Evolutionary conservation across 2,113 vertebrate genomes (phyloP).

Genomic region (Neogobius melanostomus): DNA sequence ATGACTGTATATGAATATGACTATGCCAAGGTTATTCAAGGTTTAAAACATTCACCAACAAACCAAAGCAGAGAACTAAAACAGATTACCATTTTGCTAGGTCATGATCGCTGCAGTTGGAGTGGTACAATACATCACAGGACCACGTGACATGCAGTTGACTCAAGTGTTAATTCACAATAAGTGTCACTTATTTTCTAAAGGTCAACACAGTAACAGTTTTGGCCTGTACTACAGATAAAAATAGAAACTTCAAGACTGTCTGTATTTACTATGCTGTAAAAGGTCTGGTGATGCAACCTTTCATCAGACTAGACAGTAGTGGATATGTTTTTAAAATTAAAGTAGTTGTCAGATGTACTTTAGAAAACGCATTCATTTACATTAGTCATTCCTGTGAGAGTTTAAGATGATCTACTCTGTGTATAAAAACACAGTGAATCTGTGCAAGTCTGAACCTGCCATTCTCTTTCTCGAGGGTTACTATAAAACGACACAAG

Average conservation of each 20-base stretch:
- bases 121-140: not conserved
- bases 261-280: conserved; percentile 19
- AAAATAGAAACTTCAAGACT: conserved; percentile 45
- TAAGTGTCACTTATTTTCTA: conserved; percentile 57
- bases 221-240: conserved; percentile 6
- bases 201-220: conserved; percentile 20
- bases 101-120: not conserved
- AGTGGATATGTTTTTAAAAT: too few relatives aligned
- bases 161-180: conserved; percentile 36
- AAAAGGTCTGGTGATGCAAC: conserved; percentile 11
- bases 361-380: not conserved
- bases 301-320: too few relatives aligned
- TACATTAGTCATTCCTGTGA: conserved; percentile 10
- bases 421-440: conserved; percentile 84
- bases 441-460: conserved; percentile 53
- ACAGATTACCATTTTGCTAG: not conserved
- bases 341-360: not conserved
- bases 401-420: conserved; percentile 78
- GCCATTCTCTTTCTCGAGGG: conserved; percentile 59
- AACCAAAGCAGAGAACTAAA: not conserved
- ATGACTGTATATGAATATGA: not conserved
- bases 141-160: not conserved
- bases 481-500: conserved; percentile 83
- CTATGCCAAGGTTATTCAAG: too few relatives aligned
- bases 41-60: not conserved